phyloP scores from a whole-genome alignment of 2,797 vertebrate genomes.

The Rhynchonycteris naso region DNA sequence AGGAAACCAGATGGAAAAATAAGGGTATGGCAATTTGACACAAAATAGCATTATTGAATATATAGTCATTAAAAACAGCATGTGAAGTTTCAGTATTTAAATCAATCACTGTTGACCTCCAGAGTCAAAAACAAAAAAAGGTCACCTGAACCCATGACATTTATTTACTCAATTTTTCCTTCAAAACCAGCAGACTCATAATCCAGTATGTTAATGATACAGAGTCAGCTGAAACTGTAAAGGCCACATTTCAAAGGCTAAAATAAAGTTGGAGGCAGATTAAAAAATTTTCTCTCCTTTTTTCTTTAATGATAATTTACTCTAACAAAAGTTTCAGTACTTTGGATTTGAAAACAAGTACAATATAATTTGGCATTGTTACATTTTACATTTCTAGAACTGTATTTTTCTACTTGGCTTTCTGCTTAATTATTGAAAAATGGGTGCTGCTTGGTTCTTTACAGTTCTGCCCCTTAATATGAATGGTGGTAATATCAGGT shows the following conservation, averaged over 20 bases:
- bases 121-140: neutral
- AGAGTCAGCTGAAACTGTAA: neutral
- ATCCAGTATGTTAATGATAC: neutral
- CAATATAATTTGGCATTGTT: neutral
- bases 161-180: neutral
- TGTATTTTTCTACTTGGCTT: neutral
- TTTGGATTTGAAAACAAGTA: slow-evolving; percentile 38
- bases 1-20: slow-evolving; percentile 53
- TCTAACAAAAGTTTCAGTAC: neutral
- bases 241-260: neutral
- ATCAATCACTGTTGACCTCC: slow-evolving; percentile 28
- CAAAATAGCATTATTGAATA: neutral
- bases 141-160: neutral
- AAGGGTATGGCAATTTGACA: neutral
- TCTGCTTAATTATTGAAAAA: neutral
- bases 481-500: neutral
- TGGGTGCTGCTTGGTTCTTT: neutral
- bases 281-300: neutral
- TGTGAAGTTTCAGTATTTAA: slow-evolving; percentile 25
- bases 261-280: neutral
- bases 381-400: neutral
- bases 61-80: slow-evolving; percentile 35
- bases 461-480: neutral
- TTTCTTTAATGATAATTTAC: neutral
- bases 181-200: neutral